Evolutionary conservation across 1,140 invertebrate species (phyloP).

Genomic region (Uloborus diversus): DNA sequence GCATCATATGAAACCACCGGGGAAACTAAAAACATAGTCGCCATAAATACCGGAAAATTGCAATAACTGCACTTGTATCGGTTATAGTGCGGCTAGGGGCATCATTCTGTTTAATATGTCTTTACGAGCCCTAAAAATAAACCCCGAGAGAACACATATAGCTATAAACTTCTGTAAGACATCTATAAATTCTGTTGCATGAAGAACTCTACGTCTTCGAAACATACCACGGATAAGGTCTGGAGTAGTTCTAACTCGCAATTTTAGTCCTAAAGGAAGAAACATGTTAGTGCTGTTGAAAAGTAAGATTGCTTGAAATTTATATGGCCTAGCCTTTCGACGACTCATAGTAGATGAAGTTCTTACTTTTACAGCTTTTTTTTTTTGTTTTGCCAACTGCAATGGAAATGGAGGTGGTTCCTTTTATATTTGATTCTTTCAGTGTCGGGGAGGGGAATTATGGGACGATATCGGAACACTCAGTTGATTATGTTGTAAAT

Average conservation of each 20-base stretch:
- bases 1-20: neutral
- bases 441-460: too few relatives aligned
- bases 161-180: neutral
- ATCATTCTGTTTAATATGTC: neutral
- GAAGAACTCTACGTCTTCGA: neutral
- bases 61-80: conserved; percentile 1
- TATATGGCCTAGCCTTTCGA: neutral
- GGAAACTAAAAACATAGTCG: neutral
- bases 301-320: neutral
- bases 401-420: neutral
- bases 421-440: neutral
- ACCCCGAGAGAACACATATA: neutral
- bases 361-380: neutral
- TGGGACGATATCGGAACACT: neutral
- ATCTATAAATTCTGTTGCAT: neutral
- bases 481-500: neutral
- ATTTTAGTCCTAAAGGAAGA: neutral
- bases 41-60: conserved; percentile 6
- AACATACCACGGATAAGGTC: neutral
- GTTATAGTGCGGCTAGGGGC: neutral
- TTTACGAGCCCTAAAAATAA: neutral
- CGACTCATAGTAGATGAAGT: neutral
- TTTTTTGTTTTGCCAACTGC: neutral
- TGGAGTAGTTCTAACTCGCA: neutral
- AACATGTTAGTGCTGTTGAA: neutral